Base-by-base conservation (phyloP, 2,113 vertebrate species). In the Gymnorhina tibicen region DNA sequence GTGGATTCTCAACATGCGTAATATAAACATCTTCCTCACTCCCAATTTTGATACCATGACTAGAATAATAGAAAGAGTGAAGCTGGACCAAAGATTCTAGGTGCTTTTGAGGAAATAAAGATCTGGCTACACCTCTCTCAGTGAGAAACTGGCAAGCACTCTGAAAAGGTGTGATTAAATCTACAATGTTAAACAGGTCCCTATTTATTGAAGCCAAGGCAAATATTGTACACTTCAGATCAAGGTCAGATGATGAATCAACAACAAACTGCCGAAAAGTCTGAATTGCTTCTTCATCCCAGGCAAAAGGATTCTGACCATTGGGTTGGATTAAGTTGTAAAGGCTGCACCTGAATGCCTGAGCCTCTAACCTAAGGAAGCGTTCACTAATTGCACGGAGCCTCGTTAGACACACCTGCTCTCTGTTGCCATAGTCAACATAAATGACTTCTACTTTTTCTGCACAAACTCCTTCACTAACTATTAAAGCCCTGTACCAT, bases 301-400 rank as follows among this genome's bases (percentile, higher is more conserved):
- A 99, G 47, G 97, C 82, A 63, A 98, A 98, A 56, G 98, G 98
- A 73, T 98, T 97, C 10, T 85, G 92, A 47, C 97, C 98, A 6
- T 87, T 92, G 5, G 99, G 98, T 4, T 98, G 97, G 87, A 98
- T 97, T 67, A 98, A 97, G 85, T 99, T 99, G 88, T 99, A 98
- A 87, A 99, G 98, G 95, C 99, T 99, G 95, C 99, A 99, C 85
- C 98, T 98, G 96, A 99, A 99, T 49, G 99, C 99, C 96, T 99
- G 99, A 66, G 98, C 98, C 37, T 97, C 97, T 32, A 99, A 78
- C 37, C 89, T 82, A 14, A 99, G 97, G 87, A 99, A 99, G 6
- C 90, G 89, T 26, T 98, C 97, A 16, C 69, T 49, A 66, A 98
- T 98, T 27, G 94, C 97, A 63, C 98, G 98, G 39, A 99, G 95